phyloP scores from a whole-genome alignment of 2,888 invertebrate genomes.

The Mystacides longicornis region DNA sequence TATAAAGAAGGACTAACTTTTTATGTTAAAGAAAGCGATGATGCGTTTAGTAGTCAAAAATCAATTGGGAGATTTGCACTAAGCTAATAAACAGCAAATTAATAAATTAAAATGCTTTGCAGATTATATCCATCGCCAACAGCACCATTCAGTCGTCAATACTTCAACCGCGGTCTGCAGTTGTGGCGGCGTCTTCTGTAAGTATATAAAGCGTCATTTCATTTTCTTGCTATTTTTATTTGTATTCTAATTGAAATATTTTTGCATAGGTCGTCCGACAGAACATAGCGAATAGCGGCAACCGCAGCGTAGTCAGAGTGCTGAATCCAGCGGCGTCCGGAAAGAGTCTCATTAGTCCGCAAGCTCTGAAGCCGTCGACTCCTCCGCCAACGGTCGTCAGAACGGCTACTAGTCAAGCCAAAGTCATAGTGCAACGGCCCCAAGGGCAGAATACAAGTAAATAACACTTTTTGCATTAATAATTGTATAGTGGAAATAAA shows the following conservation, averaged over 20 bases:
- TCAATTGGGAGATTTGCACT: no score
- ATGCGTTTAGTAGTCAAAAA: no score
- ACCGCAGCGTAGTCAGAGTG: conserved; percentile 20
- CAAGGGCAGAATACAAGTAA: conserved; percentile 7
- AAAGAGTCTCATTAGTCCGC: conserved; percentile 46
- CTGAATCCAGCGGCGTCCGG: conserved; percentile 43
- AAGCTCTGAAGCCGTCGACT: conserved; percentile 32
- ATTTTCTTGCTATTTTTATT: no score
- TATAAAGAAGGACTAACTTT: no score
- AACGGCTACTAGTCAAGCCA: conserved; percentile 18
- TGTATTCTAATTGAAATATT: background rate
- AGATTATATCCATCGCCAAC: background rate
- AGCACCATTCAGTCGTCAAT: background rate
- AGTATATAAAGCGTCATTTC: background rate
- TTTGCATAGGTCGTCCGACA: conserved; percentile 13
- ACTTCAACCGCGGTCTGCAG: background rate
- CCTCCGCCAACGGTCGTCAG: conserved; percentile 14
- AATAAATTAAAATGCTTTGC: background rate
- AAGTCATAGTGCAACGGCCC: conserved; percentile 22
- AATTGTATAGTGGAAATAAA: no score
- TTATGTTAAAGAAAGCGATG: no score
- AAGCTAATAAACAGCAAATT: no score
- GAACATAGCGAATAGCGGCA: background rate
- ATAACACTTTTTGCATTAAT: no score
- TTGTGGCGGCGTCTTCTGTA: background rate